Base-by-base conservation (phyloP, 2,797 vertebrate species). In the Euthynnus affinis region DNA sequence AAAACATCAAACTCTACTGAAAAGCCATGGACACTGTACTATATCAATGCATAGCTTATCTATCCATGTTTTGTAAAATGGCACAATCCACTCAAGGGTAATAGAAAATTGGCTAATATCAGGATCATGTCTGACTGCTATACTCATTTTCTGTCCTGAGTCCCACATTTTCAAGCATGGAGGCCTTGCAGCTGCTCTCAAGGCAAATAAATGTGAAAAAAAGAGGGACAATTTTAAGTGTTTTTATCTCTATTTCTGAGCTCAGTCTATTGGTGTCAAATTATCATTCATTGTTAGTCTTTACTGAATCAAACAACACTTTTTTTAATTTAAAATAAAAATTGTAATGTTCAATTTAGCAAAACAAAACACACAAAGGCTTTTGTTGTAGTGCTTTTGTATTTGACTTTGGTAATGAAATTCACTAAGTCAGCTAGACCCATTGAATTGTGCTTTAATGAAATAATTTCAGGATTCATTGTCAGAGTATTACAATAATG, bases 151-250 rank as follows among this genome's bases (percentile, higher is more conserved):
- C 12, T 57, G 12, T 46, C 27, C 13, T 13, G 52, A 4, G 34
- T 57, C 9, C 6, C 48, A 48, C 44, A 67, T 59, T 56, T 70
- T n/a, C n/a, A 8, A 15, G 3, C 4, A 14, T 3, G 0, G 6
- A 67, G 69, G 76, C 52, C 46, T 66, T 83, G 82, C 80, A 88
- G 82, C 83, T 88, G 52, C 64, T 86, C 34, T 86, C 86, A 88
- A 88, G 84, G 83, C 84, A 29, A 67, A 65, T 22, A 66, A 48
- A 68, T 29, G 25, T 72, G 14, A 62, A 59, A 62, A 59, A 56
- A 56, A 23, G n/a, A 56, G 5, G 0, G 4, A 37, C 8, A 17
- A 48, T 51, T 64, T 25, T 2, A 60, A 25, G 25, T 65, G 56
- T 55, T 71, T 80, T 80, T 64, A 76, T 81, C 56, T 73, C 70